Evolutionary conservation across 2,113 vertebrate genomes (phyloP), one percentile per base, ranked within the genome.

Genomic region (Gyps fulvus): DNA sequence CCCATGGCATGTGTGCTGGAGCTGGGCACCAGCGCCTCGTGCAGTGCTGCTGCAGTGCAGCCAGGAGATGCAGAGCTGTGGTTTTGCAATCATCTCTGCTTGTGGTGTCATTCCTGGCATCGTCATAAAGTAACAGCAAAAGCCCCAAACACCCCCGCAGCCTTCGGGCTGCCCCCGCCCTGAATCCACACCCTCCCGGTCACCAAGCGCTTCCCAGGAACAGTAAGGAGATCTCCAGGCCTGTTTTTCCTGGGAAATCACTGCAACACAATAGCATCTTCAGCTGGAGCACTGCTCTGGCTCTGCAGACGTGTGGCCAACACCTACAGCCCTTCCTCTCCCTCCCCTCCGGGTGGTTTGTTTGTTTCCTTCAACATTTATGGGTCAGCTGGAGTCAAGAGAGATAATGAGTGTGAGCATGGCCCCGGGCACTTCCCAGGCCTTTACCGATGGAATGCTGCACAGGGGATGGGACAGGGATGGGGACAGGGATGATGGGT

Each of bases 201-300:
- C 86, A 86, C n/a, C 16, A 9, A 80, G 49, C 3, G 6, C 62
- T 92, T 94, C 85, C 45, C 77, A 89, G 63, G 80, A 79, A n/a
- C 38, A 10, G 45, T 66, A n/a, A 78, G 43, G 71, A 66, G 69
- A 80, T 62, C 50, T 81, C 77, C 91, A 89, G 91, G 63, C 71
- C 79, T 78, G 86, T 72, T 94, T 94, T 89, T 79, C 87, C 82
- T 78, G 83, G 78, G 65, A 96, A 96, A 85, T 96, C 40, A 34
- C 40, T 69, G 49, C 19, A 15, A 52, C 57, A 83, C 78, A 96
- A 96, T 93, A 79, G 78, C 78, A 89, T 91, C 91, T 91, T 81
- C 93, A 82, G 58, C 81, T 78, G 90, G 72, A 85, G 58, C 54
- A 10, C 2, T 9, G 49, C 81, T 90, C 62, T 29, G 74, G 92